Evolutionary conservation across 2,797 vertebrate species (phyloP).

Genomic region (Gila robusta): DNA sequence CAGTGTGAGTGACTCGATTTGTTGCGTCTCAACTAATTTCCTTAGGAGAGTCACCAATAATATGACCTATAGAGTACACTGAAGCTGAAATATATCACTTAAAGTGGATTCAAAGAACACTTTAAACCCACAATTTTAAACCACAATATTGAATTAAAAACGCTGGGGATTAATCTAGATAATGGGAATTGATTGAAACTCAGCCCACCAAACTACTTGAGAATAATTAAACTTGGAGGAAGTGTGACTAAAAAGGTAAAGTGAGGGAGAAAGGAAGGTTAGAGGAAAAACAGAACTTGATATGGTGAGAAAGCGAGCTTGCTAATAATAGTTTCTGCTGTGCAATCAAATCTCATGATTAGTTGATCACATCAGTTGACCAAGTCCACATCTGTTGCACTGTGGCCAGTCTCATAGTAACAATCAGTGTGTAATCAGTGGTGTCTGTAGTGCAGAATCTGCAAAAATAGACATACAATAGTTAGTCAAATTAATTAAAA

Average conservation of each 20-base stretch:
- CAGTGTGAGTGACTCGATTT: conserved; percentile 1
- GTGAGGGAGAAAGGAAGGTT: conserved; percentile 7
- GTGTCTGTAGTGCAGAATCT: neutral
- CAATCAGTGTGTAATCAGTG: conserved; percentile 22
- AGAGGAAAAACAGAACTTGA: conserved; percentile 6
- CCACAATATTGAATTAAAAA: conserved; percentile 58
- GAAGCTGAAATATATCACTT: conserved; percentile 54
- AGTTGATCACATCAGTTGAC: conserved; percentile 32
- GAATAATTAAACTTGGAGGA: conserved; percentile 56
- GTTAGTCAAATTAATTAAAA: conserved; percentile 4
- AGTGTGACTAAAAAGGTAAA: conserved; percentile 63
- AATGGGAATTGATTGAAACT: conserved; percentile 64
- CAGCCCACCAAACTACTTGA: conserved; percentile 51
- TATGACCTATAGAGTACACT: conserved; percentile 52
- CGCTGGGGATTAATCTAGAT: conserved; percentile 60
- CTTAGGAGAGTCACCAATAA: conserved; percentile 37
- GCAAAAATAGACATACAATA: neutral
- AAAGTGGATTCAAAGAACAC: conserved; percentile 52
- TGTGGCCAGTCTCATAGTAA: conserved; percentile 18
- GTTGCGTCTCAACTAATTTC: conserved; percentile 41
- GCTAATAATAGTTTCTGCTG: conserved; percentile 20
- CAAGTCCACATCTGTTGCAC: conserved; percentile 21
- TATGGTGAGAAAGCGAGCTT: conserved; percentile 25
- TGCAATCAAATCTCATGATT: conserved; percentile 48
- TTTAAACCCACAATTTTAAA: conserved; percentile 58